Evolutionary conservation across 2,888 invertebrate species (phyloP).

Genomic region (Slavum lentiscoides): DNA sequence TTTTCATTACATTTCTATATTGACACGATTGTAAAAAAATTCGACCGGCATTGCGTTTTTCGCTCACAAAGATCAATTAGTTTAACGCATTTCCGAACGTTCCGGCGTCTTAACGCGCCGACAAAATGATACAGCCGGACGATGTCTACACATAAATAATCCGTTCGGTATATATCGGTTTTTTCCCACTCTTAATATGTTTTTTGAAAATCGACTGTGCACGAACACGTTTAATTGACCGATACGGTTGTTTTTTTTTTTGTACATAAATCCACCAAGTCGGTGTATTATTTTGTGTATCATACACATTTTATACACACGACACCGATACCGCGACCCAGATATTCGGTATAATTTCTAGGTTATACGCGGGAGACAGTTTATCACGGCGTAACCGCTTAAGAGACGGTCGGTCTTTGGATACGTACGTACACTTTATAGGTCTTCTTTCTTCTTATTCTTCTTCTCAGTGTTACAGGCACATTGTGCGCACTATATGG

Average conservation of each 20-base stretch:
- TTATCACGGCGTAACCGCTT: constrained; percentile 27
- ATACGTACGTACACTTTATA: constrained; percentile 1
- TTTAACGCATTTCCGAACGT: too few relatives aligned
- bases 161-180: too few relatives aligned
- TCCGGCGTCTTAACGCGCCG: too few relatives aligned
- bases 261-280: not conserved
- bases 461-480: too few relatives aligned
- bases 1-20: too few relatives aligned
- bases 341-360: constrained; percentile 31
- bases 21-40: too few relatives aligned
- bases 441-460: too few relatives aligned
- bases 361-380: constrained; percentile 26
- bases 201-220: constrained; percentile 9
- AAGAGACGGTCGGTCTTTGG: constrained; percentile 16
- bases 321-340: not conserved
- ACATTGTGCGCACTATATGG: not conserved
- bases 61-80: too few relatives aligned
- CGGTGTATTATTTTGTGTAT: not conserved
- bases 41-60: too few relatives aligned
- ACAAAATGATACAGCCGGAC: too few relatives aligned
- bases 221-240: not conserved
- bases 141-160: too few relatives aligned
- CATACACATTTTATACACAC: not conserved
- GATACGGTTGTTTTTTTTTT: not conserved
- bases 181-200: too few relatives aligned